A percentile compares a stretch with the other conserved stretches of the same genome.
These are phyloP conservation scores for Frieseomelitta varia DNA, from an alignment of 1,140 invertebrate genomes.

Conservation along the genomic window DNA sequence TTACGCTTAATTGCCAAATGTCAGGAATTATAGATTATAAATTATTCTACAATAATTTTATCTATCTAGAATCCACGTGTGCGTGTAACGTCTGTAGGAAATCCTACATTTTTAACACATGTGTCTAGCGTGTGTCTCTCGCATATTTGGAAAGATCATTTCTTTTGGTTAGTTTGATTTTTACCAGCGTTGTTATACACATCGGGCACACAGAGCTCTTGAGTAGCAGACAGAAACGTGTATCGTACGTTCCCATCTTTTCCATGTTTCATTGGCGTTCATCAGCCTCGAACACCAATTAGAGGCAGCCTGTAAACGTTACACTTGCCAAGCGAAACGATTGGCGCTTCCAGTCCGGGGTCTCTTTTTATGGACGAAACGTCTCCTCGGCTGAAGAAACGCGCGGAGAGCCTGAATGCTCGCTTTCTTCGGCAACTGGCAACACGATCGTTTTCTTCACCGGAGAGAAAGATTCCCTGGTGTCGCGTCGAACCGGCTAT, in stretches of 20 bases:
- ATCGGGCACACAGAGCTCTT: background rate
- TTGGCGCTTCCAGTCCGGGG: slow-evolving; percentile 63
- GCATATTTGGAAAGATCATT: background rate
- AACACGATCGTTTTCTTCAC: slow-evolving; percentile 64
- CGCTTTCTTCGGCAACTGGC: slow-evolving; percentile 65
- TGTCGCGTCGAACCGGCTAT: slow-evolving; percentile 59
- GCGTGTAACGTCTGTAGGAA: too few species aligned
- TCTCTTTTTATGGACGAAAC: slow-evolving; percentile 63
- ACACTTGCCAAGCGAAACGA: slow-evolving; percentile 67
- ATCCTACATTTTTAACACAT: background rate
- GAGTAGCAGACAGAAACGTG: background rate
- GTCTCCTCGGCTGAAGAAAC: slow-evolving; percentile 64
- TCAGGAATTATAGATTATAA: too few species aligned
- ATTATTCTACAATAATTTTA: too few species aligned
- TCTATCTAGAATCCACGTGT: too few species aligned
- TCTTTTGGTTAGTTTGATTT: background rate
- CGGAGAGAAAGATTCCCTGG: slow-evolving; percentile 34
- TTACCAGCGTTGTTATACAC: background rate
- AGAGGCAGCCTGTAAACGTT: slow-evolving; percentile 66
- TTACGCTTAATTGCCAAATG: too few species aligned
- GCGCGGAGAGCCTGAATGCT: slow-evolving; percentile 62
- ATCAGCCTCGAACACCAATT: slow-evolving; percentile 68
- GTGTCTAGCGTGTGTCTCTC: background rate
- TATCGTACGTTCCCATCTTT: slow-evolving; percentile 47
- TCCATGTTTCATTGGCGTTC: slow-evolving; percentile 60